Percentiles rank a stretch among this genome's conserved stretches.
phyloP scores from a whole-genome alignment of 2,797 vertebrate species.

The Mus caroli region DNA sequence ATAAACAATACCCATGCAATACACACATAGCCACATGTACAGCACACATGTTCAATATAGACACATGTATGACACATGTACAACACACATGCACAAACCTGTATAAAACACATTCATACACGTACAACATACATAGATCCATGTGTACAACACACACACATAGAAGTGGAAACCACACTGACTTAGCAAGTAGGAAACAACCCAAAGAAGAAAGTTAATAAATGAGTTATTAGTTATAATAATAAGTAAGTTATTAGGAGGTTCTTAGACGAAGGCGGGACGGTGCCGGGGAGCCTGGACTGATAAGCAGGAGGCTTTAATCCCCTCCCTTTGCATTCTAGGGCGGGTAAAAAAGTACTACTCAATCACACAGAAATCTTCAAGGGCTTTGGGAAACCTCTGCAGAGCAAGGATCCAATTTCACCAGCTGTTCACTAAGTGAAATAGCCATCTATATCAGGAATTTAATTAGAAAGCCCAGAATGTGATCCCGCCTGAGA shows the following conservation, averaged over 20 bases:
- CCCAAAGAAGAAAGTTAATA: not conserved
- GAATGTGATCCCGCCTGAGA: slow-evolving; percentile 63
- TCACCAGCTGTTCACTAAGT: slow-evolving; percentile 78
- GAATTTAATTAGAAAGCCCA: slow-evolving; percentile 80
- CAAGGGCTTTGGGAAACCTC: slow-evolving; percentile 59
- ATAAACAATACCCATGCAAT: not conserved
- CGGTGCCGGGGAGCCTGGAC: not conserved
- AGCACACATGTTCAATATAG: not conserved
- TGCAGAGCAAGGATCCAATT: slow-evolving; percentile 68
- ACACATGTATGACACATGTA: no score
- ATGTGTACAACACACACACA: not conserved
- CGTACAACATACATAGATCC: not conserved
- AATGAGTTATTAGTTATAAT: not conserved
- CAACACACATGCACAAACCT: not conserved
- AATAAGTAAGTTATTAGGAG: not conserved
- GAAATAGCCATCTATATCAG: slow-evolving; percentile 56
- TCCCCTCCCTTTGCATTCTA: slow-evolving; percentile 44
- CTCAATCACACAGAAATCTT: slow-evolving; percentile 46
- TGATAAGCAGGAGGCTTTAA: not conserved
- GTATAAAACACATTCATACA: not conserved
- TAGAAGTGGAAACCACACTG: not conserved
- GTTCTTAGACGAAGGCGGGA: not conserved
- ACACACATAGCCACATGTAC: not conserved
- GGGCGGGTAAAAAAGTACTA: slow-evolving; percentile 53
- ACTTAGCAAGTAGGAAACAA: not conserved